Percentiles rank a stretch among this genome's conserved stretches.
These are phyloP conservation scores for Paramormyrops hopkinsi DNA, from an alignment of 2,797 vertebrate genomes.

Conservation along the genomic window DNA sequence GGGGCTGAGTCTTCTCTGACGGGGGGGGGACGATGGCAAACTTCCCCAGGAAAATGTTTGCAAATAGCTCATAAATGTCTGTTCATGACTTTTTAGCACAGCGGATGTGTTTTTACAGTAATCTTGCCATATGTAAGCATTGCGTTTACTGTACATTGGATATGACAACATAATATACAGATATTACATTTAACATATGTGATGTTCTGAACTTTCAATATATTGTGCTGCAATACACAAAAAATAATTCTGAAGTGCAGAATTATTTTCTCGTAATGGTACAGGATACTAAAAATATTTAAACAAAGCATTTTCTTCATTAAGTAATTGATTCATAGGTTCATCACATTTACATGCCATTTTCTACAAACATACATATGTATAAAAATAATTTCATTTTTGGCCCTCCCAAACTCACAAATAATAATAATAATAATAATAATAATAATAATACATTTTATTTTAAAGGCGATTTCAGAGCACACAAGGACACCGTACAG, in stretches of 20 bases:
- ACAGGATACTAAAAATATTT: background rate
- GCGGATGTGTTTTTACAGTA: background rate
- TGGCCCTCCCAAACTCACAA: background rate
- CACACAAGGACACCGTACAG: too few species aligned
- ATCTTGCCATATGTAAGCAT: background rate
- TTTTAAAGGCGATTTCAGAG: too few species aligned
- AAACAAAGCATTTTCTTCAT: background rate
- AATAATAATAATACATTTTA: too few species aligned
- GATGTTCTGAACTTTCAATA: background rate
- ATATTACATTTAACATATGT: background rate
- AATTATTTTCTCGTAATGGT: background rate
- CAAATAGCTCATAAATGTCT: background rate
- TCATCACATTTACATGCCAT: background rate
- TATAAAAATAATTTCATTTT: background rate
- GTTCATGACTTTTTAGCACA: background rate
- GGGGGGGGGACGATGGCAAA: background rate
- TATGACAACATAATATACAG: background rate
- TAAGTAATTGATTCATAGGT: background rate
- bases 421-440: too few species aligned
- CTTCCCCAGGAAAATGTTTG: background rate
- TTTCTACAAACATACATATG: background rate
- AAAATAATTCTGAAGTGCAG: too few species aligned
- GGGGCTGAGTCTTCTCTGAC: background rate
- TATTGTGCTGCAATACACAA: too few species aligned
- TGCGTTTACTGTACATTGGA: background rate